These are phyloP conservation scores for Leistus spinibarbis DNA, from an alignment of 2,888 invertebrate genomes.

Conservation along the genomic window DNA sequence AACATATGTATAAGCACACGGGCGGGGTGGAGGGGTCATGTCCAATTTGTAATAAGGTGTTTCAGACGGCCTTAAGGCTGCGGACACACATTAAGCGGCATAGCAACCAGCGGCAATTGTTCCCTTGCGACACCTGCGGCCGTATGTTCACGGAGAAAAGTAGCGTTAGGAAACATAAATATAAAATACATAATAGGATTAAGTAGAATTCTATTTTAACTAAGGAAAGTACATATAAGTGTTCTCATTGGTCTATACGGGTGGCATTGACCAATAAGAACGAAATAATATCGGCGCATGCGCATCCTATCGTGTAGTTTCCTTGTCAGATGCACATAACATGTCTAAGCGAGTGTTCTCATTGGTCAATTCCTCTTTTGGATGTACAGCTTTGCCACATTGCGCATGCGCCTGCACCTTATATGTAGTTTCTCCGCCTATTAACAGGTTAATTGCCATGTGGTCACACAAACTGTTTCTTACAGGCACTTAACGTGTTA, in stretches of 20 bases:
- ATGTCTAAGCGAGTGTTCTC: too few species aligned
- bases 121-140: not conserved
- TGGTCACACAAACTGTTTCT: too few species aligned
- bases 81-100: slow-evolving; percentile 14
- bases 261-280: too few species aligned
- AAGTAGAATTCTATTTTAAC: not conserved
- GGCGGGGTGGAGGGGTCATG: slow-evolving; percentile 35
- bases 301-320: too few species aligned
- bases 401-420: too few species aligned
- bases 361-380: too few species aligned
- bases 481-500: too few species aligned
- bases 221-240: not conserved
- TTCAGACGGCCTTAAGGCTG: slow-evolving; percentile 11
- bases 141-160: slow-evolving; percentile 11
- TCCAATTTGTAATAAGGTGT: slow-evolving; percentile 32
- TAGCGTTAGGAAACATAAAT: slow-evolving; percentile 10
- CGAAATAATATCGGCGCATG: too few species aligned
- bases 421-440: too few species aligned
- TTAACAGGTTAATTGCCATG: too few species aligned
- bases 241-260: not conserved
- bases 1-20: slow-evolving; percentile 34
- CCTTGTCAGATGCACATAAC: too few species aligned
- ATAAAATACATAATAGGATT: not conserved
- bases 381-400: too few species aligned
- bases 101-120: slow-evolving; percentile 5